Evolutionary conservation across 2,888 invertebrate species (phyloP), one percentile per base, ranked within the genome.

Genomic region (Ashinkailepas kermadecensis): DNA sequence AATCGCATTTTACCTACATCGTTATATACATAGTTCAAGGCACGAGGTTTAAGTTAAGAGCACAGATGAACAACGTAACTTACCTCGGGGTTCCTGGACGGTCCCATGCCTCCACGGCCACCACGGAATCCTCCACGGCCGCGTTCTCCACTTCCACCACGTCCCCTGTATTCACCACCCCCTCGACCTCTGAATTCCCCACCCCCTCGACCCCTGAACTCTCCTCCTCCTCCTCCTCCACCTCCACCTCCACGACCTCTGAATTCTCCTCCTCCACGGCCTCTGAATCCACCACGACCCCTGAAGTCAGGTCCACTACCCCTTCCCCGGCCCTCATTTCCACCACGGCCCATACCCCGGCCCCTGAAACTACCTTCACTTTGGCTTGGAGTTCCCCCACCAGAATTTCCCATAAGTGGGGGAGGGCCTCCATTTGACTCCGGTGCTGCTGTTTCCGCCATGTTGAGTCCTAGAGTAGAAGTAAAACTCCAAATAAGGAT

Each of bases 71-170:
- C 15, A 59, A 11, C 6, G 25, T 1, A 15, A 21, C 74, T 18
- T 21, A 74, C 74, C 74, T 74, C 74, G 0, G 74, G 74, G 21
- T 74, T 74, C 11, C 74, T 74, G 0, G 54, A 21, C 0, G 15
- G 13, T 74, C 74, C 74, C 74, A 74, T 74, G 18, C 74, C 74
- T 21, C 74, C 74, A 10, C 74, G 54, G 13, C 74, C 74, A 10
- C 74, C 56, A 10, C 54, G 21, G 56, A 23, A 23, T 70, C 70
- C 70, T 13, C 70, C 39, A 39, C 70, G 70, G 25, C 70, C 70
- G 7, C 70, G 70, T 39, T 15, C 59, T 59, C 59, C 59, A 13
- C 59, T 59, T 59, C 59, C 59, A 13, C 59, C 15, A 1, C 15
- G 59, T 15, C 15, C 59, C 7, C 59, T 15, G 59, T 15, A 11